phyloP scores from a whole-genome alignment of 2,113 vertebrate genomes.

The Cepphus grylle region DNA sequence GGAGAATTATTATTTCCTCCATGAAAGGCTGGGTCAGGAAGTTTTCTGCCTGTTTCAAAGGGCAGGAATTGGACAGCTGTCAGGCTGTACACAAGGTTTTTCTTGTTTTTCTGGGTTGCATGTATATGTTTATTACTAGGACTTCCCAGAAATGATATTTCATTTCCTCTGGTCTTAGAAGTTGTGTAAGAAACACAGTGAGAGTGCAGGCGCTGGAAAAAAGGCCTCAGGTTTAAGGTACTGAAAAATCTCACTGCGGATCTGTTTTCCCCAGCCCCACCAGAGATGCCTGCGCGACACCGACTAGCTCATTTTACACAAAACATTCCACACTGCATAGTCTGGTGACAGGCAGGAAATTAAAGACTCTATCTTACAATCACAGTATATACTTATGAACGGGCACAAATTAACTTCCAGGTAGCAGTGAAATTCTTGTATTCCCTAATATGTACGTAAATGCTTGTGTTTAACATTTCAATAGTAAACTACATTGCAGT shows the following conservation, averaged over 20 bases:
- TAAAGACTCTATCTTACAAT: neutral
- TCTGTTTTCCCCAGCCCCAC: neutral
- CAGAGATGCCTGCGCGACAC: neutral
- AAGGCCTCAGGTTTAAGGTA: neutral
- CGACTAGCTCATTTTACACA: neutral
- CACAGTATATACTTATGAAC: neutral
- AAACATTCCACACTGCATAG: neutral
- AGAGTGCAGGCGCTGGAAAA: neutral
- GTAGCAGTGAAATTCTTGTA: neutral
- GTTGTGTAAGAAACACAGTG: neutral
- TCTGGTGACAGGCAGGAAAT: slow-evolving; percentile 23
- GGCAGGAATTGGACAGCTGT: neutral
- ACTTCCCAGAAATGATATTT: neutral
- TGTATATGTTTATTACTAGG: neutral
- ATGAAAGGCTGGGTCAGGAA: neutral
- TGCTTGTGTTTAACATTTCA: neutral
- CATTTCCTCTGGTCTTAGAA: neutral
- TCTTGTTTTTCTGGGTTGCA: neutral
- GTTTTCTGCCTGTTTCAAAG: neutral
- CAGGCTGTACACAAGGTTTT: neutral
- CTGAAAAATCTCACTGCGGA: neutral
- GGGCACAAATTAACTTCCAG: neutral
- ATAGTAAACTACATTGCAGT: neutral
- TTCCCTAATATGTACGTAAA: neutral
- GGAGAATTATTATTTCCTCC: neutral